phyloP scores from a whole-genome alignment of 2,888 invertebrate genomes.

The Tiliacea citrago region DNA sequence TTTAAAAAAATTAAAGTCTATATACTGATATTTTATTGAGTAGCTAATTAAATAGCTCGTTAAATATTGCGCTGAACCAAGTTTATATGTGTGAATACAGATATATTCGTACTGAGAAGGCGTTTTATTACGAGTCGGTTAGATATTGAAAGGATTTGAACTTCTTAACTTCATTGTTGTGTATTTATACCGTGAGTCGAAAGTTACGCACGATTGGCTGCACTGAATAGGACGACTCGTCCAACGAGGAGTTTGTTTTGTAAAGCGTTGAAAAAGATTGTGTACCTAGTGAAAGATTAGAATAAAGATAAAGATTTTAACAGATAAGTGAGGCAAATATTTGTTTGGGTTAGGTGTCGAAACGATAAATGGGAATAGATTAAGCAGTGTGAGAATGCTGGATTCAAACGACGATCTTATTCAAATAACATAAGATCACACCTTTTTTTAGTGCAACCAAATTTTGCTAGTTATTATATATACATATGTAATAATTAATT shows the following conservation, averaged over 20 bases:
- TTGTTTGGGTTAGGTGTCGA: not conserved
- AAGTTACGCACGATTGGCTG: slow-evolving; percentile 52
- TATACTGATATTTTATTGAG: too few species aligned
- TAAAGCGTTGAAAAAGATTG: slow-evolving; percentile 21
- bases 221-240: slow-evolving; percentile 45
- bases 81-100: too few species aligned
- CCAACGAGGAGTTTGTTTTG: slow-evolving; percentile 40
- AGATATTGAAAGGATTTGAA: not conserved
- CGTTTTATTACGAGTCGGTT: too few species aligned
- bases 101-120: too few species aligned
- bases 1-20: too few species aligned
- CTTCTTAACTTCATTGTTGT: slow-evolving; percentile 29
- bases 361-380: not conserved
- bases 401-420: not conserved
- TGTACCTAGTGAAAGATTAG: slow-evolving; percentile 11
- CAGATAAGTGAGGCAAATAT: not conserved
- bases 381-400: too few species aligned
- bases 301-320: slow-evolving; percentile 16
- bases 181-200: slow-evolving; percentile 34
- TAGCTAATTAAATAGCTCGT: too few species aligned
- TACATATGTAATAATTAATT: too few species aligned
- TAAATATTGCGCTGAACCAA: too few species aligned
- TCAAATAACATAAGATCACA: not conserved
- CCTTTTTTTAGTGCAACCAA: not conserved
- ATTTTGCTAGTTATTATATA: too few species aligned